phyloP scores from a whole-genome alignment of 2,797 vertebrate species.

The Florisuga fusca region DNA sequence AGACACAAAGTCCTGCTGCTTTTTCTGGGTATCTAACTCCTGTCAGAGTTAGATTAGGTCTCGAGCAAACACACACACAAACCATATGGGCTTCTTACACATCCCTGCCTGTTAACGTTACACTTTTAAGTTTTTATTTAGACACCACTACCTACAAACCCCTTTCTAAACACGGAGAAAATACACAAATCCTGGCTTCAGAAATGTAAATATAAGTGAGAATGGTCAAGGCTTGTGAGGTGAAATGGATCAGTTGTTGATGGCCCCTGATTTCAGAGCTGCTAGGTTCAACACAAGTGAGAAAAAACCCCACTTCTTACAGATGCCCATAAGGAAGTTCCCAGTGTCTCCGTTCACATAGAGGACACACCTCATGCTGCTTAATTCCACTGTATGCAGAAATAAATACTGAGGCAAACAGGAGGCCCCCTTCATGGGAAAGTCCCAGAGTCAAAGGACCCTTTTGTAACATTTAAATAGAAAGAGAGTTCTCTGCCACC shows the following conservation, averaged over 20 bases:
- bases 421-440: neutral
- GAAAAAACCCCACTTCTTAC: neutral
- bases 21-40: slow-evolving; percentile 48
- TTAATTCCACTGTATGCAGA: neutral
- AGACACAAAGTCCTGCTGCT: neutral
- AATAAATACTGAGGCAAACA: neutral
- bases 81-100: neutral
- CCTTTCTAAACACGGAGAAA: neutral
- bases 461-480: neutral
- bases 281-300: neutral
- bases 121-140: neutral
- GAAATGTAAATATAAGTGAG: neutral
- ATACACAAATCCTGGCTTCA: neutral
- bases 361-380: accelerated
- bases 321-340: neutral
- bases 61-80: neutral
- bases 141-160: neutral
- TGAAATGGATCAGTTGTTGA: neutral
- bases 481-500: neutral
- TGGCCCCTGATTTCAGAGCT: neutral
- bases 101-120: neutral
- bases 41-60: neutral
- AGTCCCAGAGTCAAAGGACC: neutral
- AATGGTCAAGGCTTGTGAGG: neutral
- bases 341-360: neutral